These are phyloP conservation scores for Sussaba pulchella DNA, from an alignment of 2,888 invertebrate species.

Conservation along the genomic window DNA sequence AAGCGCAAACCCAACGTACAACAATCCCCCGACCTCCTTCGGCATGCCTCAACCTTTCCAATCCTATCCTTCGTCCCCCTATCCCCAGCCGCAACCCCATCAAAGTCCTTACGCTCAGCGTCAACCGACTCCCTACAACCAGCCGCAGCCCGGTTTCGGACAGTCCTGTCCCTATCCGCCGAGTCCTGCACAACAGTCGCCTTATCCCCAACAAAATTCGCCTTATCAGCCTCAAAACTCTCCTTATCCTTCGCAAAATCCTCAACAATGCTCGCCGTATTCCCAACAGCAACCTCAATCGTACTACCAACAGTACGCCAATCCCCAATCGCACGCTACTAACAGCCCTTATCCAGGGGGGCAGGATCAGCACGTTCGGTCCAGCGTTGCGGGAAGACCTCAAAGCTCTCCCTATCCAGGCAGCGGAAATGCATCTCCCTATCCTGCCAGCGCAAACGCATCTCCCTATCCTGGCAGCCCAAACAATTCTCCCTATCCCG, in stretches of 20 bases:
- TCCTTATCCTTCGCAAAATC: conserved; percentile 80
- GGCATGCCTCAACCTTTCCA: conserved; percentile 80
- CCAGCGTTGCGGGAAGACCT: conserved; percentile 52
- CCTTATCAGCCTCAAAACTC: conserved; percentile 45
- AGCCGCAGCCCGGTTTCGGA: conserved; percentile 32
- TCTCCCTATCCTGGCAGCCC: no score
- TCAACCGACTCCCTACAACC: conserved; percentile 10
- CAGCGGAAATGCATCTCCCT: conserved; percentile 27
- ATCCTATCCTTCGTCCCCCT: conserved; percentile 52
- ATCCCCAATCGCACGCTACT: conserved; percentile 39
- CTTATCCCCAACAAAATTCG: conserved; percentile 36
- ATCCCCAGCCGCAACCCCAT: conserved; percentile 51
- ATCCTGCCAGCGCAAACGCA: no score
- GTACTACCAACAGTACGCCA: conserved; percentile 61
- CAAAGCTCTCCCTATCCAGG: conserved; percentile 66
- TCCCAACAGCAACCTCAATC: conserved; percentile 52
- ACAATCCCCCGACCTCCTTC: conserved; percentile 74
- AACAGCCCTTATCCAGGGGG: conserved; percentile 53
- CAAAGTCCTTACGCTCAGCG: conserved; percentile 60
- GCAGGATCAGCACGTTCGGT: conserved; percentile 45
- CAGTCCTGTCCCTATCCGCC: conserved; percentile 73
- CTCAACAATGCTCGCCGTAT: conserved; percentile 73
- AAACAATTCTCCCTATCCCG: conserved; percentile 66
- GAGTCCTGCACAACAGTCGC: conserved; percentile 58
- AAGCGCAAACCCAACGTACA: conserved; percentile 70